Percentiles rank a stretch among this genome's conserved stretches.
phyloP scores from a whole-genome alignment of 1,140 invertebrate species.

The Bombus affinis region DNA sequence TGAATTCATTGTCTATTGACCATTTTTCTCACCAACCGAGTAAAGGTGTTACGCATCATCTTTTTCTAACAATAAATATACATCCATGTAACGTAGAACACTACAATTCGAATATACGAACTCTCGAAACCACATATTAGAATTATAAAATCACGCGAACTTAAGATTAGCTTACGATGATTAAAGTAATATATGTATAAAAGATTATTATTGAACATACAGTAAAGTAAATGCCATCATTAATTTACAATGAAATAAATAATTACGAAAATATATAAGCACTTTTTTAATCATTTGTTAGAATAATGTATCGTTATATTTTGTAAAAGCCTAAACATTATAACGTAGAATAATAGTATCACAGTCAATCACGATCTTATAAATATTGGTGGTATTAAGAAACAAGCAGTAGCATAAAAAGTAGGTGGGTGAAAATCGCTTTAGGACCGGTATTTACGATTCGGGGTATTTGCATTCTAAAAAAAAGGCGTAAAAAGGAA shows the following conservation, averaged over 20 bases:
- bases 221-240: background rate
- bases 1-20: background rate
- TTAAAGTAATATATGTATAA: background rate
- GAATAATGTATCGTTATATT: background rate
- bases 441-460: background rate
- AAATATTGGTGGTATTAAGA: background rate
- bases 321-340: background rate
- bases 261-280: background rate
- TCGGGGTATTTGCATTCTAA: background rate
- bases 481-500: background rate
- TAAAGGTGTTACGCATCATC: background rate
- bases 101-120: background rate
- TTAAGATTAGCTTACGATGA: background rate
- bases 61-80: slow-evolving; percentile 12
- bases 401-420: background rate
- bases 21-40: background rate
- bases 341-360: background rate
- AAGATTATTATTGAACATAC: too few species aligned
- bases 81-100: background rate
- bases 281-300: background rate
- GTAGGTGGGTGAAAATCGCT: background rate
- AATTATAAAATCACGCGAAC: background rate
- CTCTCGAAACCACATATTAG: background rate
- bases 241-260: too few species aligned
- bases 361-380: background rate